Evolutionary conservation across 2,113 vertebrate genomes (phyloP).

Genomic region (Charina bottae): DNA sequence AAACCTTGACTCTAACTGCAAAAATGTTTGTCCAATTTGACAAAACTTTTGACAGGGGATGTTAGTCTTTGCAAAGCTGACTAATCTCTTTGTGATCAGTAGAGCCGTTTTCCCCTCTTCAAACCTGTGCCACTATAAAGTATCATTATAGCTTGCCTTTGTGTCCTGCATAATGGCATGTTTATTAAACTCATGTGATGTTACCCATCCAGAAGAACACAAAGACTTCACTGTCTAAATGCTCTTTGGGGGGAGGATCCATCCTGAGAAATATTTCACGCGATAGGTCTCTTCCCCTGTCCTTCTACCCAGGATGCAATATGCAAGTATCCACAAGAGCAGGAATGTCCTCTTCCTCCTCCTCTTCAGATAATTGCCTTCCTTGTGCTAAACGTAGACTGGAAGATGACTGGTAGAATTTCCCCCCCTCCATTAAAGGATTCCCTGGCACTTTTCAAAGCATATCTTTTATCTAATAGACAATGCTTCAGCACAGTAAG

Average conservation of each 20-base stretch:
- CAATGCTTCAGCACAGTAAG: conserved; percentile 46
- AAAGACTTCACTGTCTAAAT: conserved; percentile 45
- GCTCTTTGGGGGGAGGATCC: conserved; percentile 32
- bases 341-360: conserved; percentile 17
- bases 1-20: conserved; percentile 50
- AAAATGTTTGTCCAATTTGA: conserved; percentile 59
- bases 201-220: conserved; percentile 38
- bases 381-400: conserved; percentile 16
- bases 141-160: conserved; percentile 33
- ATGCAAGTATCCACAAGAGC: conserved; percentile 25
- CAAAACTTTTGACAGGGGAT: conserved; percentile 47
- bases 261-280: conserved; percentile 54
- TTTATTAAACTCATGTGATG: conserved; percentile 57
- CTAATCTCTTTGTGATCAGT: conserved; percentile 40
- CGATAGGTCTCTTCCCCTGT: conserved; percentile 41
- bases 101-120: conserved; percentile 25
- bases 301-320: conserved; percentile 36
- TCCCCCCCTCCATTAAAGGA: conserved; percentile 5
- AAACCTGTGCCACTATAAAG: conserved; percentile 34
- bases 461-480: conserved; percentile 55
- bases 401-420: conserved; percentile 48
- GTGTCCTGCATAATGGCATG: conserved; percentile 35
- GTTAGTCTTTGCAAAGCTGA: conserved; percentile 52
- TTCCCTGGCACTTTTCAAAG: conserved; percentile 52
- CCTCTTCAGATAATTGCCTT: conserved; percentile 44